These are phyloP conservation scores for Cladorhizidae sp. DNA, from an alignment of 37 sponge, comb jelly and placozoan species.

Conservation along the genomic window DNA sequence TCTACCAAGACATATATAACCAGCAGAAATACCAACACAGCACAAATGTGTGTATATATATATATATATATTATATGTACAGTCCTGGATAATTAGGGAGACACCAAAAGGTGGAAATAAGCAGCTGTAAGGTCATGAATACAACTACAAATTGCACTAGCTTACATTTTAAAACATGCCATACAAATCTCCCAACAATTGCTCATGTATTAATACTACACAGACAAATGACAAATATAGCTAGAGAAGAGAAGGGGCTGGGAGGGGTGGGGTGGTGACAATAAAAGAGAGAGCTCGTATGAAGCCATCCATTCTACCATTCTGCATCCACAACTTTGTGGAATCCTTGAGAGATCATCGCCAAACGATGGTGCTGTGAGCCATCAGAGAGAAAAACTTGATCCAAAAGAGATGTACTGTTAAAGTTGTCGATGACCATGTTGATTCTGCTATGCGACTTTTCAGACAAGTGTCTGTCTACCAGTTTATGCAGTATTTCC, in stretches of 20 bases:
- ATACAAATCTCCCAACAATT: too few species aligned
- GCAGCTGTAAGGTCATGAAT: too few species aligned
- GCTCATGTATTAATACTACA: background rate
- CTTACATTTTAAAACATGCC: too few species aligned
- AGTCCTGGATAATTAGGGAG: too few species aligned
- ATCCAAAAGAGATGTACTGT: constrained; percentile 56
- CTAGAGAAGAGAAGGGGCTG: background rate
- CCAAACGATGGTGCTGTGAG: constrained; percentile 37
- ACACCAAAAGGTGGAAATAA: too few species aligned
- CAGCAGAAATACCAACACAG: too few species aligned
- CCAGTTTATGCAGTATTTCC: constrained; percentile 67
- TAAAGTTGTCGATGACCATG: constrained; percentile 57
- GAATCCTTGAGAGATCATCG: constrained; percentile 46
- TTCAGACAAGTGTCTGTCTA: constrained; percentile 74
- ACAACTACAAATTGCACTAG: too few species aligned
- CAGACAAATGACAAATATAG: background rate
- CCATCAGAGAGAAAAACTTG: constrained; percentile 81
- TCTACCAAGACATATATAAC: too few species aligned
- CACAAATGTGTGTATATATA: too few species aligned
- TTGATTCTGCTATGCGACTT: constrained; percentile 80
- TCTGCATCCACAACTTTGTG: constrained; percentile 66
- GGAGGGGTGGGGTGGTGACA: background rate
- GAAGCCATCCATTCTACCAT: constrained; percentile 29
- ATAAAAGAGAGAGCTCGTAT: too few species aligned
- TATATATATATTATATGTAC: too few species aligned